A percentile compares a stretch with the other conserved stretches of the same genome.
Evolutionary conservation across 2,888 invertebrate genomes (phyloP).

Genomic region (Cephus spinipes): DNA sequence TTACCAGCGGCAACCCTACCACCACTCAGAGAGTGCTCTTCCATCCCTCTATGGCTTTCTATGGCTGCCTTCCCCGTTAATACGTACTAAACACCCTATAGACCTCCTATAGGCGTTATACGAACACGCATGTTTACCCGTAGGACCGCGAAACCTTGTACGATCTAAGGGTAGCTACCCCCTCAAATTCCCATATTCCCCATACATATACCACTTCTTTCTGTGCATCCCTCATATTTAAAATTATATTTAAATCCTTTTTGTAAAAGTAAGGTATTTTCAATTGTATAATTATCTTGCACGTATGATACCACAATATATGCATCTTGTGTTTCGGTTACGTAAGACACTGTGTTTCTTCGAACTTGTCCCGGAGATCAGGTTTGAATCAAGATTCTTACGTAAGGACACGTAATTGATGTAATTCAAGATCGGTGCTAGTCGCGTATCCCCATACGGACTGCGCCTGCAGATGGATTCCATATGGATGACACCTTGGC

Average conservation of each 20-base stretch:
- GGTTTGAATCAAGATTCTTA: not conserved
- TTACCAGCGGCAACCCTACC: not conserved
- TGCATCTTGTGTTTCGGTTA: not conserved
- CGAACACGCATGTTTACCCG: conserved; percentile 53
- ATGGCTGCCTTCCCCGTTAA: conserved; percentile 58
- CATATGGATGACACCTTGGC: not conserved
- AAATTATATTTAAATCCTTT: not conserved
- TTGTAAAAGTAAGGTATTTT: not conserved
- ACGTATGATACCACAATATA: not conserved
- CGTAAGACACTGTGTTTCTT: not conserved
- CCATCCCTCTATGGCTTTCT: conserved; percentile 35
- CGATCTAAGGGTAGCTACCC: not conserved
- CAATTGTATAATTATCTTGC: not conserved
- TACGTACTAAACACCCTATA: conserved; percentile 65
- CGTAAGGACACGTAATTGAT: not conserved
- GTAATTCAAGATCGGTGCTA: not conserved
- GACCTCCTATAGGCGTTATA: conserved; percentile 41
- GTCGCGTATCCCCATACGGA: not conserved
- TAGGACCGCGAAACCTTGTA: conserved; percentile 33
- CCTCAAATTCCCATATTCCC: not conserved
- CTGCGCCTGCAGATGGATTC: not conserved
- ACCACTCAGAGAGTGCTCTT: conserved; percentile 5
- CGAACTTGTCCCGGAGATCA: not conserved
- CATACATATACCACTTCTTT: not conserved
- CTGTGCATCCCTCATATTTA: not conserved